Conservation (phyloP, 1,140 invertebrate species). For the Triops longicaudatus region DNA sequence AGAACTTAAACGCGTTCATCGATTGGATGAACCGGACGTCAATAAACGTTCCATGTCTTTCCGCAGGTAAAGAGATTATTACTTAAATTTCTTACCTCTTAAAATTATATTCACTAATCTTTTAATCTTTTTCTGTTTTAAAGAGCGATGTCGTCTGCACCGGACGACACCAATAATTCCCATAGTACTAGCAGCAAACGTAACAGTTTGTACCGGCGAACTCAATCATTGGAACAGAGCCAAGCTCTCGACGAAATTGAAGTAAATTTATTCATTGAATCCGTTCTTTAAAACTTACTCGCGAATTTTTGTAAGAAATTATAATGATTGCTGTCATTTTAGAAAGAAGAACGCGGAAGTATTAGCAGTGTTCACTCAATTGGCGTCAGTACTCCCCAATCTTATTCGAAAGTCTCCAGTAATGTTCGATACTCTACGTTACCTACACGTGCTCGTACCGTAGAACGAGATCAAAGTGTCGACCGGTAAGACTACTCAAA, state of each 20-base stretch:
- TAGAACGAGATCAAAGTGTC: conserved; percentile 53
- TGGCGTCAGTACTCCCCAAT: conserved; percentile 42
- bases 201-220: conserved; percentile 21
- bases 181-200: conserved; percentile 27
- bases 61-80: conserved; percentile 32
- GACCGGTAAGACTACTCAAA: conserved; percentile 60
- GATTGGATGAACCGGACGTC: conserved; percentile 32
- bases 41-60: conserved; percentile 35
- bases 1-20: conserved; percentile 32
- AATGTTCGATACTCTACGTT: conserved; percentile 9
- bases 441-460: conserved; percentile 20
- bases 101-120: too few species aligned
- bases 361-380: conserved; percentile 67
- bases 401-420: not conserved
- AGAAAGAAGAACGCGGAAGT: conserved; percentile 47
- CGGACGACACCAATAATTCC: conserved; percentile 33
- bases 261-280: not conserved
- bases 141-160: conserved; percentile 26
- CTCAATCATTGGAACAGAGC: conserved; percentile 27
- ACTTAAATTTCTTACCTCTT: too few species aligned
- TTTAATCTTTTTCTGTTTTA: too few species aligned
- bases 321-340: not conserved
- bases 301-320: not conserved
- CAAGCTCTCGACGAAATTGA: conserved; percentile 21
- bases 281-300: too few species aligned